Percentiles rank a stretch among this genome's conserved stretches.
phyloP scores from a whole-genome alignment of 2,888 invertebrate species.

The Stegophylla sp. region DNA sequence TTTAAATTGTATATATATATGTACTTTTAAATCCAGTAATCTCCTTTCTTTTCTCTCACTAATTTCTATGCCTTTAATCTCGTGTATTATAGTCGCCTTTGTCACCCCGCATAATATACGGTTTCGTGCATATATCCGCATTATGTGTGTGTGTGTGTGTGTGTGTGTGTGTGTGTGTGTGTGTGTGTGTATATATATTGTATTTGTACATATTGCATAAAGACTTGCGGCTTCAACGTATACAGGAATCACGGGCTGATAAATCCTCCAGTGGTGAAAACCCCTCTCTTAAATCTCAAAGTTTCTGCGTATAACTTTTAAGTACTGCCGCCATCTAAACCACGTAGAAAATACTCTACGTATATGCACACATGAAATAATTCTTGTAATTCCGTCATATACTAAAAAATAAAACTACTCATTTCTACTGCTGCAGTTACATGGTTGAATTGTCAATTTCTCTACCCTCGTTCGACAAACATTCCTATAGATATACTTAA shows the following conservation, averaged over 20 bases:
- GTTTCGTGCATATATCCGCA: slow-evolving; percentile 43
- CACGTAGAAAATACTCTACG: slow-evolving; percentile 12
- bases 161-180: too few species aligned
- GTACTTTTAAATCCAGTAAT: slow-evolving; percentile 1
- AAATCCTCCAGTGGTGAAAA: slow-evolving; percentile 25
- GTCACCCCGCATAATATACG: slow-evolving; percentile 36
- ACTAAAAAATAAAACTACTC: slow-evolving; percentile 26
- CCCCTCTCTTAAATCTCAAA: slow-evolving; percentile 43
- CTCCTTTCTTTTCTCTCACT: slow-evolving; percentile 3
- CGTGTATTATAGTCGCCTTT: slow-evolving; percentile 14
- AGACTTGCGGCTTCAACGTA: slow-evolving; percentile 27
- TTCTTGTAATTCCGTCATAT: not conserved
- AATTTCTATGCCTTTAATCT: slow-evolving; percentile 35
- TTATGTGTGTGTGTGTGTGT: too few species aligned
- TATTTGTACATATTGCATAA: not conserved
- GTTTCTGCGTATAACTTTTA: slow-evolving; percentile 41
- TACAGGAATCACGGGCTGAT: slow-evolving; percentile 50
- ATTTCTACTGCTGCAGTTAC: not conserved
- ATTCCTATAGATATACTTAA: too few species aligned
- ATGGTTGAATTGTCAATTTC: slow-evolving; percentile 6
- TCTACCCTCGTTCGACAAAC: not conserved
- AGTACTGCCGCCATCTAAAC: slow-evolving; percentile 31
- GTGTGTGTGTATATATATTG: not conserved
- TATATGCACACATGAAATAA: slow-evolving; percentile 6
- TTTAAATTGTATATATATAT: slow-evolving; percentile 6